Conservation (phyloP, 2,888 invertebrate genomes). For the Drosophila atripex region DNA sequence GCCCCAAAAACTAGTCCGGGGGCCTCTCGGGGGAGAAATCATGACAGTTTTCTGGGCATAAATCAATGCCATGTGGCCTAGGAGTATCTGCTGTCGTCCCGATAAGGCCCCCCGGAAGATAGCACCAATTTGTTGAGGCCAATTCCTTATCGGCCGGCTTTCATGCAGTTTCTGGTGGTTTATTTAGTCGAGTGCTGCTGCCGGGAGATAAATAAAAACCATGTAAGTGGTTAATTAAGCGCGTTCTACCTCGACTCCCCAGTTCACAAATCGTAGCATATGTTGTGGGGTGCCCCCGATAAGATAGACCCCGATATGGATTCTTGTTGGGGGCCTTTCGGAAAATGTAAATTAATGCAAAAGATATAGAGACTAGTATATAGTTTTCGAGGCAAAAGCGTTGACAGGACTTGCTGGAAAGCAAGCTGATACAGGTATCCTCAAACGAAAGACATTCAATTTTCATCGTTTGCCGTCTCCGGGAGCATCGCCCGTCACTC, state of each 20-base stretch:
- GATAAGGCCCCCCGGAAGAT: conserved; percentile 59
- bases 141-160: conserved; percentile 54
- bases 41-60: conserved; percentile 55
- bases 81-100: conserved; percentile 50
- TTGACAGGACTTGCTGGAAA: too few relatives aligned
- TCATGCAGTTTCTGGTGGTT: conserved; percentile 46
- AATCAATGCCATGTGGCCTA: conserved; percentile 68
- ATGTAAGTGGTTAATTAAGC: conserved; percentile 79
- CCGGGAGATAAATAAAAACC: conserved; percentile 71
- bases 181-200: conserved; percentile 5
- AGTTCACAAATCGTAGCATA: conserved; percentile 69
- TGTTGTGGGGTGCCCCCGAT: conserved; percentile 64
- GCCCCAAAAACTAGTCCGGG: conserved; percentile 26
- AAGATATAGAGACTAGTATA: background rate
- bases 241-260: conserved; percentile 40
- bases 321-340: conserved; percentile 7
- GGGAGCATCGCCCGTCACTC: conserved; percentile 51
- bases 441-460: conserved; percentile 52
- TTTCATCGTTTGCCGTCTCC: conserved; percentile 59
- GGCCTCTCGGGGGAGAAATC: conserved; percentile 18
- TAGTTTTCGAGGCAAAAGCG: background rate
- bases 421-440: background rate
- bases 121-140: conserved; percentile 54
- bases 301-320: conserved; percentile 52
- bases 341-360: conserved; percentile 42